Evolutionary conservation across 2,113 vertebrate species (phyloP), one percentile per base, ranked within the genome.

Genomic region (Misgurnus anguillicaudatus): DNA sequence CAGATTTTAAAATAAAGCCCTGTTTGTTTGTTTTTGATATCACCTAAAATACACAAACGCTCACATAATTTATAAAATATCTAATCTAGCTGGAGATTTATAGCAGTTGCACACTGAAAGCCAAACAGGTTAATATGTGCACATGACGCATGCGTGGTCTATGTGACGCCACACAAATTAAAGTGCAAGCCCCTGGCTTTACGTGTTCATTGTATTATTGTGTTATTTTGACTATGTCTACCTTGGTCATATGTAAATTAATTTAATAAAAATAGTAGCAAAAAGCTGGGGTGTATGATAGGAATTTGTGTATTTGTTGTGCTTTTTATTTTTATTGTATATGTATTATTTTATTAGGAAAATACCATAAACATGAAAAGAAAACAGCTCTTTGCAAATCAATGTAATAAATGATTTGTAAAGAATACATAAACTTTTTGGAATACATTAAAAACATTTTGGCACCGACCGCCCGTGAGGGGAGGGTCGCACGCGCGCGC

Each of bases 401-500:
- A 42, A 31, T 31, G 2, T 31, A 31, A 31, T 31, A 31, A 31
- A 31, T 31, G 24, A 31, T 31, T 31, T 31, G 24, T 31, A 31
- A 2, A 31, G 24, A 31, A 31, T 3, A 31, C 24, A 31, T 31
- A 31, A 31, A 31, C 24, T 31, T 42, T 42, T 42, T 42, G 5
- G 5, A 5, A 42, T 9, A 42, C 1, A 4, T 42, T 5, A 3
- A 42, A 42, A 42, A 42, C 5, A 42, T 48, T 38, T 36, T 58
- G 69, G 36, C 69, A 57, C n/a, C n/a, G 69, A 13, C 14, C 51
- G 55, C 36, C 38, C 38, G 70, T 60, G 71, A 74, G 71, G 57
- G 71, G 19, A 45, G 71, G 71, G 57, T 31, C 71, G 8, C 39
- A 47, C 55, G 57, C 71, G 41, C 24, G 24, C 24, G 24, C 24